A percentile compares a stretch with the other conserved stretches of the same genome.
Evolutionary conservation across 2,888 invertebrate genomes (phyloP).

Genomic region (Drosophila silvestris): DNA sequence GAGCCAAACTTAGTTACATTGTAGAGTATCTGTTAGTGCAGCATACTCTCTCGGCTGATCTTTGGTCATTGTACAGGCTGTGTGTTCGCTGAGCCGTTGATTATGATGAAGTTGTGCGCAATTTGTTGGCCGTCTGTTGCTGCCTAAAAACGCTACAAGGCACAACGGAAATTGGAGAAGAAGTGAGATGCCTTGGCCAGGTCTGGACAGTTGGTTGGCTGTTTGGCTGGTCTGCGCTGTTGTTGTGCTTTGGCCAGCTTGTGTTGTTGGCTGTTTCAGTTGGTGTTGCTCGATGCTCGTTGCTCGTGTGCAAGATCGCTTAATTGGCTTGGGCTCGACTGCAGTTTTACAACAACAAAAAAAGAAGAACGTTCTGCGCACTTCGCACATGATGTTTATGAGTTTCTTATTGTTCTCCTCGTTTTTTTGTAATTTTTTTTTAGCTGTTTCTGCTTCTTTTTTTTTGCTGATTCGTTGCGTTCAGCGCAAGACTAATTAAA

Average conservation of each 20-base stretch:
- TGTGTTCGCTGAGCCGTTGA: conserved; percentile 57
- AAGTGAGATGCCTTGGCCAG: conserved; percentile 41
- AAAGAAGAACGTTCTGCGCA: conserved; percentile 18
- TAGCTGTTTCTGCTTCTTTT: conserved; percentile 3
- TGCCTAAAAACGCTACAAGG: conserved; percentile 66
- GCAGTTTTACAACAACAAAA: conserved; percentile 30
- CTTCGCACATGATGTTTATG: conserved; percentile 24
- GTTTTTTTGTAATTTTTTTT: conserved; percentile 2
- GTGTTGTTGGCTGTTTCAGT: conserved; percentile 13
- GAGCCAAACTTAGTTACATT: background rate
- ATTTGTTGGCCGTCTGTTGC: conserved; percentile 81
- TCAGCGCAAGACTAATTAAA: conserved; percentile 78
- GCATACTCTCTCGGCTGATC: background rate
- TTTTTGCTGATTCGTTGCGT: conserved; percentile 57
- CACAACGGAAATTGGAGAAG: conserved; percentile 80
- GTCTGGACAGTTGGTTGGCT: conserved; percentile 16
- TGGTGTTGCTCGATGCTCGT: conserved; percentile 23
- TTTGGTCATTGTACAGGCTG: conserved; percentile 34
- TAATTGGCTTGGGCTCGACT: conserved; percentile 62
- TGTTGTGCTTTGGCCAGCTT: conserved; percentile 3
- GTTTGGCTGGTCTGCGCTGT: background rate
- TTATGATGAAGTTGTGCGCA: conserved; percentile 82
- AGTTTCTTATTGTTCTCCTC: conserved; percentile 11
- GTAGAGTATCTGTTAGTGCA: conserved; percentile 14
- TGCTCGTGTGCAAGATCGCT: conserved; percentile 71